Percentiles rank a stretch among this genome's conserved stretches.
Evolutionary conservation across 2,113 vertebrate genomes (phyloP).

Genomic region (Pomatorhinus ruficollis): DNA sequence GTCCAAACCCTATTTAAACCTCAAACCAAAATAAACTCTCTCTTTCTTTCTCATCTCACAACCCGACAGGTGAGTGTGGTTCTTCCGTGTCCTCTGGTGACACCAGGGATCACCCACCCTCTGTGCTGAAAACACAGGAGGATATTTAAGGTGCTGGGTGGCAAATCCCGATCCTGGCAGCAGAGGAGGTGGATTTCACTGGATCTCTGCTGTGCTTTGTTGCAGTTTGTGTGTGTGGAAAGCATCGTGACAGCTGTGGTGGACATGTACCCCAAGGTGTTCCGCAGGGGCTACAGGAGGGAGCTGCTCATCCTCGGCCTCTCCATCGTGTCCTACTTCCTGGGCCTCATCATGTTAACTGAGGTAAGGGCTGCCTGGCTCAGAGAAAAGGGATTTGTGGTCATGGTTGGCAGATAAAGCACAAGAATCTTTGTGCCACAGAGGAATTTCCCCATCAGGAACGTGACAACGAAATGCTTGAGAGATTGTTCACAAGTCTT

Average conservation of each 20-base stretch:
- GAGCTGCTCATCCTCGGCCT: conserved; percentile 91
- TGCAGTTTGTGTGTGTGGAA: conserved; percentile 96
- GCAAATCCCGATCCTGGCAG: background rate
- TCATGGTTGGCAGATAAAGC: background rate
- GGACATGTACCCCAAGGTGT: conserved; percentile 96
- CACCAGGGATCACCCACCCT: background rate
- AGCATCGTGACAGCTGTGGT: conserved; percentile 96
- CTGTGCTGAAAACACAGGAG: background rate
- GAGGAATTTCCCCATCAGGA: background rate
- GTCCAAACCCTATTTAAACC: no score
- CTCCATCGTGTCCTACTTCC: conserved; percentile 87
- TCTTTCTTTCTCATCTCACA: no score
- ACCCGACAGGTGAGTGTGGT: no score
- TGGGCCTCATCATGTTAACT: conserved; percentile 94
- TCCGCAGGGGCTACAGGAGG: conserved; percentile 92
- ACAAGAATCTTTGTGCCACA: background rate
- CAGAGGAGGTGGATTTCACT: background rate
- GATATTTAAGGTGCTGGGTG: background rate
- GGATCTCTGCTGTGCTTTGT: background rate
- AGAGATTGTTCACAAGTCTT: background rate
- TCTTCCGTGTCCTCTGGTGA: no score
- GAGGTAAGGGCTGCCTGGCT: conserved; percentile 80
- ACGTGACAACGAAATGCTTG: background rate
- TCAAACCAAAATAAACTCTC: no score
- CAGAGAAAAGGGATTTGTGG: fast-evolving